A percentile compares a stretch with the other conserved stretches of the same genome.
phyloP scores from a whole-genome alignment of 1,140 invertebrate species.

The Grapholita molesta region DNA sequence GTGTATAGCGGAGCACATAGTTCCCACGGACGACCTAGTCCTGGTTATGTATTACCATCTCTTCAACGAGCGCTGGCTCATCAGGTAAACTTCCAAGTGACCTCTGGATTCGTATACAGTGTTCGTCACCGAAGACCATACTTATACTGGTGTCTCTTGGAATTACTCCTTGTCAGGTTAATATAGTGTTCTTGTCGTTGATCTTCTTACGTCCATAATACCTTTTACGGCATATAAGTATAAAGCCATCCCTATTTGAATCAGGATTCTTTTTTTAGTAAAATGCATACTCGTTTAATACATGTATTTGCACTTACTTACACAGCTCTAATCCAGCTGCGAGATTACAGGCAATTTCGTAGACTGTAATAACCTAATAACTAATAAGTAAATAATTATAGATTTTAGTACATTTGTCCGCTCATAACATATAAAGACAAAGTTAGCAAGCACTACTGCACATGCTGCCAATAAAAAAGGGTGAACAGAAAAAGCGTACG shows the following conservation, averaged over 20 bases:
- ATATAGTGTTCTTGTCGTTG: neutral
- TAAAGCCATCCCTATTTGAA: neutral
- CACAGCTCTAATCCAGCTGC: too few relatives aligned
- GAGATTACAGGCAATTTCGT: too few relatives aligned
- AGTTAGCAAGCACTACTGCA: neutral
- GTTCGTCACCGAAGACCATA: neutral
- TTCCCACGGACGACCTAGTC: neutral
- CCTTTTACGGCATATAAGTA: neutral
- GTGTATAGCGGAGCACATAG: constrained; percentile 4
- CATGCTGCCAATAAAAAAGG: neutral
- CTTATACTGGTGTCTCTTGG: neutral
- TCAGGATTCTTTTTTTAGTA: neutral
- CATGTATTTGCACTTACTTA: too few relatives aligned
- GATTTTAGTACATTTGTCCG: too few relatives aligned
- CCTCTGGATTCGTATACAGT: neutral
- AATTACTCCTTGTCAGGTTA: neutral
- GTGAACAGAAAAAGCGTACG: neutral
- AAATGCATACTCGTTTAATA: too few relatives aligned
- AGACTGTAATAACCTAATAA: too few relatives aligned
- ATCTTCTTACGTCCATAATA: neutral
- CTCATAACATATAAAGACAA: neutral
- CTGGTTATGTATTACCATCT: neutral
- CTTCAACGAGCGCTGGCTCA: neutral
- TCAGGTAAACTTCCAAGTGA: neutral
- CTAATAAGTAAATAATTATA: too few relatives aligned